Evolutionary conservation across 2,888 invertebrate genomes (phyloP).

Genomic region (Thumatha senex): DNA sequence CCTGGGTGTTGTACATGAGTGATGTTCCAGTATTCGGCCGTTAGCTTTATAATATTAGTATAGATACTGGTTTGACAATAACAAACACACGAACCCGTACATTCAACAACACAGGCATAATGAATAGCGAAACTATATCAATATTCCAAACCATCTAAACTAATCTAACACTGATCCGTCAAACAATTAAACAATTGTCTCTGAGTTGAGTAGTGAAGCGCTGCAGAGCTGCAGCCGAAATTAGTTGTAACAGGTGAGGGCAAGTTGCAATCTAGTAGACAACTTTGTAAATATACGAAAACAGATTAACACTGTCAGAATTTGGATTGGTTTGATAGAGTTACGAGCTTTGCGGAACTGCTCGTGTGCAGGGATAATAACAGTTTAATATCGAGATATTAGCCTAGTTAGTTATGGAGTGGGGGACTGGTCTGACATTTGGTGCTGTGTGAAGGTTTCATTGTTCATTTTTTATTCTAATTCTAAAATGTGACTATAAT

Average conservation of each 20-base stretch:
- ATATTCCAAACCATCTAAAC: too few relatives aligned
- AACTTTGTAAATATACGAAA: slow-evolving; percentile 38
- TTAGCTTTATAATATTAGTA: too few relatives aligned
- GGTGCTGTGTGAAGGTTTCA: too few relatives aligned
- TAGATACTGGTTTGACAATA: too few relatives aligned
- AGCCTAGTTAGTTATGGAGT: not conserved
- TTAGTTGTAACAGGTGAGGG: slow-evolving; percentile 26
- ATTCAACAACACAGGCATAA: too few relatives aligned
- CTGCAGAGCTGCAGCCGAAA: slow-evolving; percentile 18
- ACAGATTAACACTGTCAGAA: slow-evolving; percentile 40
- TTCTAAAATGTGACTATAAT: too few relatives aligned
- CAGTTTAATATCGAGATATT: not conserved
- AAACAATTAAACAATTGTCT: slow-evolving; percentile 5
- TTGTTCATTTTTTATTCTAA: too few relatives aligned
- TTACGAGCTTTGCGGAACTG: slow-evolving; percentile 36
- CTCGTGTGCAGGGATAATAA: slow-evolving; percentile 21
- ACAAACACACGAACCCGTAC: too few relatives aligned
- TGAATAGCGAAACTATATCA: too few relatives aligned
- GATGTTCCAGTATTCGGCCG: too few relatives aligned
- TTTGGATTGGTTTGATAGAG: slow-evolving; percentile 35
- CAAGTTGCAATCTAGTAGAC: slow-evolving; percentile 24
- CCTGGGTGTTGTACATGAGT: too few relatives aligned
- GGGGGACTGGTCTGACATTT: too few relatives aligned
- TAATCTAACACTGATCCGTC: not conserved
- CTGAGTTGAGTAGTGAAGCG: not conserved